Evolutionary conservation across 2,888 invertebrate species (phyloP), one percentile per base, ranked within the genome.

Genomic region (Operophtera brumata): DNA sequence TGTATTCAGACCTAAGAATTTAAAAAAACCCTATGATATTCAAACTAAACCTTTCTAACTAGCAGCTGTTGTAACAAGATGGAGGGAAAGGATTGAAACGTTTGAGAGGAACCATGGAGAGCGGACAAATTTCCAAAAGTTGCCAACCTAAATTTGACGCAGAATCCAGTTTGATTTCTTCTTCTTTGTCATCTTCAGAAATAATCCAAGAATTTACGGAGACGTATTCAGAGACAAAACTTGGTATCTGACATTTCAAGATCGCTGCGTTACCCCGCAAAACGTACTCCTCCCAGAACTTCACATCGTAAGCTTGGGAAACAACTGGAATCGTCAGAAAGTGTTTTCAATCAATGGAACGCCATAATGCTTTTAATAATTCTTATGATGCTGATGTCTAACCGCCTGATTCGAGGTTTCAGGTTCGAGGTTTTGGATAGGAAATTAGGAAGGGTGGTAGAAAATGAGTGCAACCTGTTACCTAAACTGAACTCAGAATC

Each of bases 221-320:
- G 66, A 97, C 96, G 85, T 96, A 97, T 91, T 97, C 97, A 76
- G 96, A 95, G 71, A 97, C 96, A 90, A 96, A 97, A 91, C 96
- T 96, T 74, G 97, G 96, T 84, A 97, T 95, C 91, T 96, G 96
- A 91, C 97, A 97, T 93, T 97, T 96, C 80, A 97, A 91, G 80
- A 97, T 94, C 69, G 95, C 97, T 69, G 96, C 94, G 89, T 97
- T 97, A 78, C 96, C 96, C 76, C 95, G 94, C 78, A 97, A 92
- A 66, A 97, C 95, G 84, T 96, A 96, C 89, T 97, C 96, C 86
- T 96, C 96, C 96, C 96, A 96, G 78, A 97, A 95, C 89, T 96
- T 96, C 68, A 96, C 95, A 79, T 94, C 94, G 90, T 96, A 97
- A 64, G 93, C 93, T 92, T 97, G 97, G 73, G 96, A 95, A 68